These are phyloP conservation scores for Polydesmus complanatus DNA, from an alignment of 2,888 invertebrate genomes.

Conservation along the genomic window DNA sequence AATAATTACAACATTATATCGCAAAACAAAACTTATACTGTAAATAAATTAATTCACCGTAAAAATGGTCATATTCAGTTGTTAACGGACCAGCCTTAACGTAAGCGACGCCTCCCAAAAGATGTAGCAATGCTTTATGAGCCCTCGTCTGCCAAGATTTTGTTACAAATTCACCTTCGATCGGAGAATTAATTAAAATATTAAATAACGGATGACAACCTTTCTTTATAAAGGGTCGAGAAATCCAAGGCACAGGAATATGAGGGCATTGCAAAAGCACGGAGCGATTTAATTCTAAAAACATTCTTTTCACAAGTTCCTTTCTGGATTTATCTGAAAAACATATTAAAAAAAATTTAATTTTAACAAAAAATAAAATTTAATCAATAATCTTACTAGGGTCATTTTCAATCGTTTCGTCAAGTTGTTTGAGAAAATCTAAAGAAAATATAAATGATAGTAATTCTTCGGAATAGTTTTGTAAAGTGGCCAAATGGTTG, in stretches of 20 bases:
- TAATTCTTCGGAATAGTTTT: constrained; percentile 2
- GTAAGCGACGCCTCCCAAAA: constrained; percentile 6
- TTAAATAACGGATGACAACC: too few relatives aligned
- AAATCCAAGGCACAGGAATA: constrained; percentile 11
- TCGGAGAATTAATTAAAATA: too few relatives aligned
- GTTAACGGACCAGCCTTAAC: constrained; percentile 9
- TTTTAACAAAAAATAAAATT: neutral
- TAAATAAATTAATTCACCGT: constrained; percentile 4
- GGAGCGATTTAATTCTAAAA: constrained; percentile 8
- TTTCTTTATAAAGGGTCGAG: too few relatives aligned
- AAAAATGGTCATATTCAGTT: constrained; percentile 5
- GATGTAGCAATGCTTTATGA: neutral
- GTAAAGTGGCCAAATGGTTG: neutral
- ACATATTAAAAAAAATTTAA: constrained; percentile 5
- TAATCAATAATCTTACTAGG: neutral
- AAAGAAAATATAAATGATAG: neutral
- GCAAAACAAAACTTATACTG: neutral
- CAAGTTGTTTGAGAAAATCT: neutral
- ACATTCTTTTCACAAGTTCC: neutral
- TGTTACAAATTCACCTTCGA: neutral
- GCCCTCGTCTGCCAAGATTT: constrained; percentile 3
- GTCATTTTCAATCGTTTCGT: neutral
- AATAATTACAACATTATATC: neutral
- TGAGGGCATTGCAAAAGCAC: constrained; percentile 10
- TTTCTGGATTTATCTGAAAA: too few relatives aligned